phyloP scores from a whole-genome alignment of 1,140 invertebrate species.

The Acromyrmex echinatior region DNA sequence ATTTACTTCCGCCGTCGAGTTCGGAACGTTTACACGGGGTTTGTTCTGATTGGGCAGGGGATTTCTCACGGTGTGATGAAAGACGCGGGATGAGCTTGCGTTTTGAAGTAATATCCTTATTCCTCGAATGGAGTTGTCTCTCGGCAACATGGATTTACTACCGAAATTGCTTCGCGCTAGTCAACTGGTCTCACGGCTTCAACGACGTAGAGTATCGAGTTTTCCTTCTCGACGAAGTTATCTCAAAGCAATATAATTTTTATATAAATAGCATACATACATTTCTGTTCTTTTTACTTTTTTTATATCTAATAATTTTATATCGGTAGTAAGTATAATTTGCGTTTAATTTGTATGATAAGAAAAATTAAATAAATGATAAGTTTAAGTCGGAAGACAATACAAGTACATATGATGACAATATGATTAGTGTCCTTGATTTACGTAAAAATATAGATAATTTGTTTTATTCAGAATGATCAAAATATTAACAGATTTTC shows the following conservation, averaged over 20 bases:
- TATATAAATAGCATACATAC: background rate
- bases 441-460: background rate
- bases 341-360: background rate
- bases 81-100: conserved; percentile 55
- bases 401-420: background rate
- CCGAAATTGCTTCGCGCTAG: conserved; percentile 59
- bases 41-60: conserved; percentile 60
- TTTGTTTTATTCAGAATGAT: background rate
- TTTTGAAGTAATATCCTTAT: conserved; percentile 65
- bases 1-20: conserved; percentile 61
- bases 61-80: conserved; percentile 58
- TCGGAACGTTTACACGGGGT: conserved; percentile 65
- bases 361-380: background rate
- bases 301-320: background rate
- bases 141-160: conserved; percentile 52
- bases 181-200: conserved; percentile 35
- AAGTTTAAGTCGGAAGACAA: background rate
- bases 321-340: background rate
- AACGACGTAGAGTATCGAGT: background rate
- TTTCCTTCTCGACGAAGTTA: conserved; percentile 19
- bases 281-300: background rate
- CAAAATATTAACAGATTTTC: conserved; percentile 1
- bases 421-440: background rate
- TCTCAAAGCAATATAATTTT: background rate
- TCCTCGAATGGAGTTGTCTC: conserved; percentile 58